Percentiles rank a stretch among this genome's conserved stretches.
These are phyloP conservation scores for Pinna nobilis DNA, from an alignment of 1,140 invertebrate species.

Conservation along the genomic window DNA sequence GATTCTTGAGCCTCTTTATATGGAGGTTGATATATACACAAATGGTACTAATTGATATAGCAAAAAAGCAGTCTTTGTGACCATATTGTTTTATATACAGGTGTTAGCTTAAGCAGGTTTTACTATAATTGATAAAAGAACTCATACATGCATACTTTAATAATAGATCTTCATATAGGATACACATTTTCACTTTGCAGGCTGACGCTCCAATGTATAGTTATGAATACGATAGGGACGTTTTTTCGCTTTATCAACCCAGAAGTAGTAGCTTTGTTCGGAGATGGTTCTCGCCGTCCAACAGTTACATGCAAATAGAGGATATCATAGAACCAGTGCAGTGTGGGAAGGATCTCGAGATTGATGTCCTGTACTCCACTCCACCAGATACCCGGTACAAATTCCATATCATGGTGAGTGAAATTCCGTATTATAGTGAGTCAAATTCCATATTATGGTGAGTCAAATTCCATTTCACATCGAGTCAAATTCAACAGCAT, in stretches of 20 bases:
- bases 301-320: slow-evolving; percentile 70
- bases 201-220: slow-evolving; percentile 21
- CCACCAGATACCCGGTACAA: slow-evolving; percentile 49
- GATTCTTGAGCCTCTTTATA: no score
- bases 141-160: neutral
- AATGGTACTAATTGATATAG: no score
- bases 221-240: no score
- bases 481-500: no score
- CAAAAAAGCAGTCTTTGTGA: no score
- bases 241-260: slow-evolving; percentile 43
- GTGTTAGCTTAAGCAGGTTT: no score
- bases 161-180: no score
- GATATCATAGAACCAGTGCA: slow-evolving; percentile 36
- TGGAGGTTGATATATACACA: no score
- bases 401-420: slow-evolving; percentile 67
- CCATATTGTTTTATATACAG: no score
- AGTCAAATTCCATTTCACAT: no score
- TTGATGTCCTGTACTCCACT: slow-evolving; percentile 68
- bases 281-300: slow-evolving; percentile 71
- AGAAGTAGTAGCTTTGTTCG: slow-evolving; percentile 37
- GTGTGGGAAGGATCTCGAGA: slow-evolving; percentile 55
- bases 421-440: no score
- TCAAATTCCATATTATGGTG: no score
- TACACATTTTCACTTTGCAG: slow-evolving; percentile 3
- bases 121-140: neutral